These are phyloP conservation scores for Australoheros facetus DNA, from an alignment of 2,797 vertebrate species.

Conservation along the genomic window DNA sequence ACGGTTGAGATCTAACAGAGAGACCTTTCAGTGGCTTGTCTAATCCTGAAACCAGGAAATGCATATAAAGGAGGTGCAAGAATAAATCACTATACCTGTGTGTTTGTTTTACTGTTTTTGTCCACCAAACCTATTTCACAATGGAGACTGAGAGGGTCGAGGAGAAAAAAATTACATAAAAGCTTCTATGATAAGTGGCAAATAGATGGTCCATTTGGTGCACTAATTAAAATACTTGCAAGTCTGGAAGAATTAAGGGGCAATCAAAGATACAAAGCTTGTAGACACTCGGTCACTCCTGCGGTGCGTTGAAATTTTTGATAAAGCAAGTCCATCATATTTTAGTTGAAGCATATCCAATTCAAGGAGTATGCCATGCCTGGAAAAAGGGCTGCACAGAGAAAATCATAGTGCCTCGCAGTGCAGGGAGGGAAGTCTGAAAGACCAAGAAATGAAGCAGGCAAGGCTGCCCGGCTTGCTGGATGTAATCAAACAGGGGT, in stretches of 20 bases:
- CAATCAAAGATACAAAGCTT: conserved; percentile 34
- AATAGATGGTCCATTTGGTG: conserved; percentile 22
- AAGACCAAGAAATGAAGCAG: conserved; percentile 33
- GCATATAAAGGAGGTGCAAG: conserved; percentile 51
- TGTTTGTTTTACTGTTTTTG: background rate
- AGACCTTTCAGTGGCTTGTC: conserved; percentile 46
- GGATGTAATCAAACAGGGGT: conserved; percentile 73
- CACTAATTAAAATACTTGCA: conserved; percentile 15
- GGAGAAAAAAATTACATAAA: conserved; percentile 9
- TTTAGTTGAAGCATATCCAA: conserved; percentile 66
- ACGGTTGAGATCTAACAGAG: conserved; percentile 64
- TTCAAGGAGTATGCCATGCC: conserved; percentile 47
- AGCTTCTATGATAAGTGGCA: conserved; percentile 15
- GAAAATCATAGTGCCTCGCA: conserved; percentile 48
- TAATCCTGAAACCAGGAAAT: conserved; percentile 62
- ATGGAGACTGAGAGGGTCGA: background rate
- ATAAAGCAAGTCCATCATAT: conserved; percentile 64
- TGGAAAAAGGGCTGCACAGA: conserved; percentile 31
- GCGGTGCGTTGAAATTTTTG: conserved; percentile 29
- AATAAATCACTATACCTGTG: conserved; percentile 49
- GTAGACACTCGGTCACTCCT: conserved; percentile 25
- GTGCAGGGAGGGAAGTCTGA: conserved; percentile 33
- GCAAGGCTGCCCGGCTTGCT: conserved; percentile 40
- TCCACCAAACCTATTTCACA: conserved; percentile 53
- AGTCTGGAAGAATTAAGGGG: conserved; percentile 11